phyloP scores from a whole-genome alignment of 2,888 invertebrate genomes.

The Pherbina coryleti region DNA sequence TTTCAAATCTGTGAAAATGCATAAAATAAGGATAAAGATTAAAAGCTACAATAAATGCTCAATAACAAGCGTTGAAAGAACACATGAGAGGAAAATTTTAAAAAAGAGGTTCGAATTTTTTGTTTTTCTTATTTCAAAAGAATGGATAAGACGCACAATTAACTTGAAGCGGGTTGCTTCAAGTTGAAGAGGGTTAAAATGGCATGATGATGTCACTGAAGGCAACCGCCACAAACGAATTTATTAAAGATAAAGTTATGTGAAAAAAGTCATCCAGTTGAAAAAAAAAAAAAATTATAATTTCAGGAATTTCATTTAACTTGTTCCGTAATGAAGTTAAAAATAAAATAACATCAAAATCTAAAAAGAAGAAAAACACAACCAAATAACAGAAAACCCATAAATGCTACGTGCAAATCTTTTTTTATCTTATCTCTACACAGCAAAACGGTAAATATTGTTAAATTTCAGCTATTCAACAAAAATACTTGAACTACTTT shows the following conservation, averaged over 20 bases:
- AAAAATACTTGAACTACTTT: slow-evolving; percentile 5
- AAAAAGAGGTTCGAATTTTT: not conserved
- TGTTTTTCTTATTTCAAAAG: not conserved
- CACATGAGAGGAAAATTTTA: not conserved
- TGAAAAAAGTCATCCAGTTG: slow-evolving; percentile 8
- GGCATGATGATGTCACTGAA: slow-evolving; percentile 24
- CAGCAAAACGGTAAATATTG: not conserved
- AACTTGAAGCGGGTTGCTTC: not conserved
- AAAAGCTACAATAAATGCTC: no score
- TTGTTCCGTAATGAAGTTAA: not conserved
- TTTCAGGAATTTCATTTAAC: no score
- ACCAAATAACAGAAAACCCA: not conserved
- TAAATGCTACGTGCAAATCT: not conserved
- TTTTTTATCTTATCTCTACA: not conserved
- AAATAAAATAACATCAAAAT: not conserved
- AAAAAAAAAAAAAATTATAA: not conserved
- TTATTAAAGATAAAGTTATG: not conserved
- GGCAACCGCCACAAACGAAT: slow-evolving; percentile 14
- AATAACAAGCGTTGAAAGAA: not conserved
- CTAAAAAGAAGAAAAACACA: not conserved
- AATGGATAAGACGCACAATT: not conserved
- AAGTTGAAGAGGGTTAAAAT: not conserved
- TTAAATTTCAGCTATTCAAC: not conserved
- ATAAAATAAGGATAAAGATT: no score
- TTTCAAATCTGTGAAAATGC: no score